Base-by-base conservation (phyloP, 2,888 invertebrate species). In the Fragum whitleyi region DNA sequence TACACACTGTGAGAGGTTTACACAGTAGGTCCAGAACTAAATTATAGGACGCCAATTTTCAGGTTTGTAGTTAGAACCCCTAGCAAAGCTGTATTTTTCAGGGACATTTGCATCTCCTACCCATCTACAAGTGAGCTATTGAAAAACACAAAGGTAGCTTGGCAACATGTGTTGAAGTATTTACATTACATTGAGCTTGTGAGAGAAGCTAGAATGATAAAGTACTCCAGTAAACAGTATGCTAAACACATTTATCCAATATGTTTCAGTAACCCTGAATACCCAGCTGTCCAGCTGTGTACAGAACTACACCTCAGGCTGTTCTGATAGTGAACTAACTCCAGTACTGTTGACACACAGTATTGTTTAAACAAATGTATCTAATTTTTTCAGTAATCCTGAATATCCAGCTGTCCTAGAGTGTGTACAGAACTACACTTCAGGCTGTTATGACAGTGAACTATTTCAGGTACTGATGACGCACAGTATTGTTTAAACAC, bases 381-480 rank as follows among this genome's bases (percentile, higher is more conserved):
- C 32, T n/a, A n/a, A n/a, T 36, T 6, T 36, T 55, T 65, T 65
- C 65, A 65, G 65, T 65, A 65, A 65, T 19, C 42, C 62, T 21
- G 23, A 62, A 7, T 62, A 62, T 23, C 32, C 62, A 2, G 36
- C 6, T 26, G 36, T 36, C 26, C 7, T 57, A 23, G 11, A 26
- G 16, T 81, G 81, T 74, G 36, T 81, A 2, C 42, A 77, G 55
- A 55, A 74, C 11, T n/a, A 29, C 9, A 74, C 81, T 21, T 0
- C 19, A n/a, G 70, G 62, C 19, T 81, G 81, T 73, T 23, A 42
- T 7, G 29, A 69, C 36, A 36, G 59, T 16, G 75, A 81, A 36
- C 29, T 81, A 14, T 29, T 70, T 0, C 77, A 70, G 16, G 26
- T 57, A 2, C 7, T 42, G 2, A 16, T 72, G 19, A 42, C 9